Base-by-base conservation (phyloP, 2,888 invertebrate species). In the Arge pagana region DNA sequence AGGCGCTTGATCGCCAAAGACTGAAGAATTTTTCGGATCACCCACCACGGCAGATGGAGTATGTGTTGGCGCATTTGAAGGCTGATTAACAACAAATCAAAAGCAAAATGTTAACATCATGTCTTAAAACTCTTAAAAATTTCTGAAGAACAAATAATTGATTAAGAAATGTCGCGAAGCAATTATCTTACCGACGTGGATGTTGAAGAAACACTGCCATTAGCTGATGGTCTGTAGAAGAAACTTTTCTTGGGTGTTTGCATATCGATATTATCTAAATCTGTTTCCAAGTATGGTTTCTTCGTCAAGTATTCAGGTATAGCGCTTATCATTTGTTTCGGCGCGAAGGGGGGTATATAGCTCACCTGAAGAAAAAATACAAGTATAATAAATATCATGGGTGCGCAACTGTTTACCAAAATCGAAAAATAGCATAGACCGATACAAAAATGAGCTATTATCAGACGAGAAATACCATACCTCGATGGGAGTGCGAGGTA, bases 281-380 rank as follows among this genome's bases (percentile, higher is more conserved):
- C 64, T 2, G 73, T 73, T 60, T 74, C 74, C 31, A 74, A 60
- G 51, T 68, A 73, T 23, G 59, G 59, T 51, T 66, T 70, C 3
- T n/a, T 50, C 42, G 66, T 65, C 5, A 72, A 55, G 57, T 70
- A 59, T 21, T 60, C 65, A 11, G 73, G 71, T 33, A 73, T 57
- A 3, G 72, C 68, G 43, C 58, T 69, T 19, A 61, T 57, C 7
- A 53, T 31, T 6, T 56, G 59, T 48, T 43, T 58, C 1, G 37
- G 28, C 5, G 41, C 16, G 7, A 35, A 51, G 7, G 60, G 28
- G 6, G 68, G 62, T 2, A 63, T 66, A 41, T 10, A 23, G 15
- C 48, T 40, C 2, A 67, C 52, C 67, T 68, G 31, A 3, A 6
- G 6, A 19, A 37, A n/a, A n/a, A n/a, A n/a, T n/a, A n/a, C n/a